phyloP scores from a whole-genome alignment of 2,888 invertebrate genomes.

The Watsonalla binaria region DNA sequence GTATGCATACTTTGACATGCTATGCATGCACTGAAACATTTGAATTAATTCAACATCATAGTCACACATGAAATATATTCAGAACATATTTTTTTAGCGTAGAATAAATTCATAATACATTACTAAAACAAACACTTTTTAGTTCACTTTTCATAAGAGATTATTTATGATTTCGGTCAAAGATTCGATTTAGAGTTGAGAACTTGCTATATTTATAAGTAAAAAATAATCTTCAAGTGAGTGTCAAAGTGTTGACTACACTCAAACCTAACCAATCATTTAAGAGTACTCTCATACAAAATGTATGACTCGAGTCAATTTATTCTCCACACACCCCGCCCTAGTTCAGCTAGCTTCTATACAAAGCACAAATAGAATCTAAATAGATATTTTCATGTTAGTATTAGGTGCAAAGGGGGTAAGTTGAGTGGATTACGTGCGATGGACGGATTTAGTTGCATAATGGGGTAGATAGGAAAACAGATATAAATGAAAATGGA shows the following conservation, averaged over 20 bases:
- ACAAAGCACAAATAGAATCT: constrained; percentile 16
- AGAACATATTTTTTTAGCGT: no score
- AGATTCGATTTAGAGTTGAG: no score
- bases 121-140: no score
- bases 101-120: no score
- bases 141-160: no score
- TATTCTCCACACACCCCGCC: neutral
- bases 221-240: no score
- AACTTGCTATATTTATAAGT: no score
- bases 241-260: no score
- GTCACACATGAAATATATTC: no score
- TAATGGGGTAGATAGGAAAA: neutral
- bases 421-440: constrained; percentile 24
- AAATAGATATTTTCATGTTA: constrained; percentile 20
- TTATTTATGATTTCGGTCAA: no score
- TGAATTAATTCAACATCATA: no score
- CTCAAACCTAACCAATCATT: neutral
- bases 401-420: constrained; percentile 10
- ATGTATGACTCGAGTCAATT: neutral
- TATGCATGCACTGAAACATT: neutral
- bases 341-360: constrained; percentile 10
- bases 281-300: neutral
- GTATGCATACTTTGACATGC: constrained; percentile 10
- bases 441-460: constrained; percentile 8
- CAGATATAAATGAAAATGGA: neutral